Evolutionary conservation across 1,140 invertebrate genomes (phyloP).

Genomic region (Amphibalanus amphitrite): DNA sequence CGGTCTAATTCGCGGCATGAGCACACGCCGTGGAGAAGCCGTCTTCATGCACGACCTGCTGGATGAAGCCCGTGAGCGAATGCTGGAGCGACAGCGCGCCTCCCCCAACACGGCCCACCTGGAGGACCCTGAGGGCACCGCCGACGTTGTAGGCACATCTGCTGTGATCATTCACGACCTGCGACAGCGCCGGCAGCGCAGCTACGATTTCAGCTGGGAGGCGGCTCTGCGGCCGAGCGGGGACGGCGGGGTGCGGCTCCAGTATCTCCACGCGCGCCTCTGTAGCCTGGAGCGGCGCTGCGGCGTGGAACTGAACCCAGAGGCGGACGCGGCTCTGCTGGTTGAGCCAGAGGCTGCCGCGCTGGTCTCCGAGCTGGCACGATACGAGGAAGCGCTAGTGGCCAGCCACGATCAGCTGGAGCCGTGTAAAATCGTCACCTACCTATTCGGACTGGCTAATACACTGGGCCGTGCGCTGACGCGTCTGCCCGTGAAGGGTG

Average conservation of each 20-base stretch:
- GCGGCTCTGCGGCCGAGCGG: slow-evolving; percentile 41
- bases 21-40: slow-evolving; percentile 68
- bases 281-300: slow-evolving; percentile 49
- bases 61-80: slow-evolving; percentile 56
- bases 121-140: slow-evolving; percentile 35
- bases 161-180: slow-evolving; percentile 78
- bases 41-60: slow-evolving; percentile 77
- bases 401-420: slow-evolving; percentile 35
- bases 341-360: slow-evolving; percentile 17
- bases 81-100: slow-evolving; percentile 47
- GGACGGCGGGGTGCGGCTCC: slow-evolving; percentile 67
- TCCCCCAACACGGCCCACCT: slow-evolving; percentile 41
- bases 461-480: slow-evolving; percentile 54
- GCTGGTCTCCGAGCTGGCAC: slow-evolving; percentile 17
- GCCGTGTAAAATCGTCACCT: slow-evolving; percentile 57
- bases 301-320: slow-evolving; percentile 13
- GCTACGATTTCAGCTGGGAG: slow-evolving; percentile 75
- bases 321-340: slow-evolving; percentile 12
- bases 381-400: slow-evolving; percentile 6
- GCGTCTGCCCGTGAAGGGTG: slow-evolving; percentile 52
- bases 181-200: slow-evolving; percentile 50
- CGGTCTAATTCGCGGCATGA: slow-evolving; percentile 80
- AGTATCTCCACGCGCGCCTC: slow-evolving; percentile 79
- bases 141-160: slow-evolving; percentile 64
- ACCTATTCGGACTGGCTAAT: slow-evolving; percentile 57